Evolutionary conservation across 2,888 invertebrate species (phyloP).

Genomic region (Siphonodentalium dalli): DNA sequence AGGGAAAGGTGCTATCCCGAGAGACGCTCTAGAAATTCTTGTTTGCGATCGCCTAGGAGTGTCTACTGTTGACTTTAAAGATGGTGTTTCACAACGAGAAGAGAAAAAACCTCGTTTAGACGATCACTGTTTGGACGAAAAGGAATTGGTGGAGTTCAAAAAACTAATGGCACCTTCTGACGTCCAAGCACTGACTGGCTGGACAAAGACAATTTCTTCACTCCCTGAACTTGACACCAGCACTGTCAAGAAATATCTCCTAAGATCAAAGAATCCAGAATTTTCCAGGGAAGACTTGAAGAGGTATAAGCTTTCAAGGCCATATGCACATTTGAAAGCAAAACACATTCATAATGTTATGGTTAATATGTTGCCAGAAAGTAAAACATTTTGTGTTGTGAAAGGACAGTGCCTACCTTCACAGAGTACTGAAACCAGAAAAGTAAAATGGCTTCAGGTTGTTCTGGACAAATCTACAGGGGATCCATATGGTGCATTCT

Average conservation of each 20-base stretch:
- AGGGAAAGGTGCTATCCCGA: too few species aligned
- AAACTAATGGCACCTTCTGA: too few species aligned
- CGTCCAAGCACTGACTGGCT: too few species aligned
- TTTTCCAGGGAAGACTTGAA: not conserved
- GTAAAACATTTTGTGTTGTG: constrained; percentile 8
- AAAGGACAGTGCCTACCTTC: constrained; percentile 10
- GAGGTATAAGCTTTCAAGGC: constrained; percentile 6
- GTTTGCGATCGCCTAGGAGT: too few species aligned
- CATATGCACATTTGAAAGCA: constrained; percentile 13
- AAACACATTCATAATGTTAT: constrained; percentile 7
- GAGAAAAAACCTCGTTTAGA: too few species aligned
- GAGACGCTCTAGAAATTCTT: too few species aligned
- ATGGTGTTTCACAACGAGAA: too few species aligned
- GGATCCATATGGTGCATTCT: constrained; percentile 17
- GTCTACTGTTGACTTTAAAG: too few species aligned
- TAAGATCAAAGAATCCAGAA: not conserved
- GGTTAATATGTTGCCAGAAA: not conserved
- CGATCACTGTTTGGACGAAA: too few species aligned
- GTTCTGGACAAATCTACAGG: constrained; percentile 12
- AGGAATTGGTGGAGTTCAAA: too few species aligned
- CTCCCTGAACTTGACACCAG: constrained; percentile 5
- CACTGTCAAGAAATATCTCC: constrained; percentile 7
- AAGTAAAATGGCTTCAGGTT: constrained; percentile 7
- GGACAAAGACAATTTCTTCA: too few species aligned
- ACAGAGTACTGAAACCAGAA: constrained; percentile 5